These are phyloP conservation scores for Nymphalis c-album DNA, from an alignment of 2,888 invertebrate species.

Conservation along the genomic window DNA sequence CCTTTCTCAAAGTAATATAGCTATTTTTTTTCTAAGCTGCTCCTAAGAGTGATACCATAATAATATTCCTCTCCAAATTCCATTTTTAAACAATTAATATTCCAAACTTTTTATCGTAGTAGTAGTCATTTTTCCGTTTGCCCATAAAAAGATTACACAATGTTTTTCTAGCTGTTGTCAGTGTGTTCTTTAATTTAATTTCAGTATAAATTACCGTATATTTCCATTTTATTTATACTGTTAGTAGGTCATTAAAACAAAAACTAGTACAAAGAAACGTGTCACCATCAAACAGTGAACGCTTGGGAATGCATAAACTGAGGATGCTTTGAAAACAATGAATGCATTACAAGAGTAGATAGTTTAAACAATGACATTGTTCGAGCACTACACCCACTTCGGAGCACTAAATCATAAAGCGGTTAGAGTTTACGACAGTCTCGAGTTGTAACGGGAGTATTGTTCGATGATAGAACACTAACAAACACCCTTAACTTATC, in stretches of 20 bases:
- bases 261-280: conserved; percentile 9
- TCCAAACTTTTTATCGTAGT: too few relatives aligned
- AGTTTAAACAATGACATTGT: conserved; percentile 65
- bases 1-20: too few relatives aligned
- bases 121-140: too few relatives aligned
- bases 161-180: too few relatives aligned
- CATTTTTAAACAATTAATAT: too few relatives aligned
- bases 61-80: too few relatives aligned
- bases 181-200: too few relatives aligned
- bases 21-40: too few relatives aligned
- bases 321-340: conserved; percentile 65
- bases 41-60: too few relatives aligned
- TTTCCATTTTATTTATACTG: too few relatives aligned
- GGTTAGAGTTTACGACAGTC: conserved; percentile 19
- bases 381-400: conserved; percentile 35
- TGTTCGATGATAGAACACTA: background rate
- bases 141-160: too few relatives aligned
- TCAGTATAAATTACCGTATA: too few relatives aligned
- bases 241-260: background rate
- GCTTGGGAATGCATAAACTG: conserved; percentile 28
- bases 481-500: background rate
- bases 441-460: conserved; percentile 8
- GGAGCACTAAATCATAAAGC: conserved; percentile 11
- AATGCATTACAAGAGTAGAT: conserved; percentile 49
- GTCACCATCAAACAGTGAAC: conserved; percentile 14